Evolutionary conservation across 2,113 vertebrate genomes (phyloP).

Genomic region (Anguilla rostrata): DNA sequence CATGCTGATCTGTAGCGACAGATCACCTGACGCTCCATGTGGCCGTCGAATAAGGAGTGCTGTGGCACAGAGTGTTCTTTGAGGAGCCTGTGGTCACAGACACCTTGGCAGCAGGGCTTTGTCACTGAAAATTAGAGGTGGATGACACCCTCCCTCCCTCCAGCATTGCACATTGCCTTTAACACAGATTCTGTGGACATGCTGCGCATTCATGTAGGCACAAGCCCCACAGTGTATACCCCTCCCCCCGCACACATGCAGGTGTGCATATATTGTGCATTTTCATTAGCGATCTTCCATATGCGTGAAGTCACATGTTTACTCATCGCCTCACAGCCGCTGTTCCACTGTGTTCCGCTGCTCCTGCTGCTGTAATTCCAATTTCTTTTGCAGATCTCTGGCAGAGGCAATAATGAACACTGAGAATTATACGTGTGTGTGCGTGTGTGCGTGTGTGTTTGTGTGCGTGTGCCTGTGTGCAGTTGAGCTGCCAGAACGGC

Average conservation of each 20-base stretch:
- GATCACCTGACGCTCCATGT: not conserved
- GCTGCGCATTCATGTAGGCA: not conserved
- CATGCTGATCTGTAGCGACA: not conserved
- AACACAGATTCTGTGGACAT: not conserved
- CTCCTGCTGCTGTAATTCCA: slow-evolving; percentile 25
- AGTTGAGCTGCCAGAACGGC: not conserved
- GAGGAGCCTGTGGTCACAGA: not conserved
- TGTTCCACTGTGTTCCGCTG: not conserved
- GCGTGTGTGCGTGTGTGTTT: not conserved
- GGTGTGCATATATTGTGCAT: not conserved
- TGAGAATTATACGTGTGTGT: not conserved
- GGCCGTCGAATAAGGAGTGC: not conserved
- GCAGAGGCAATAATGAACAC: slow-evolving; percentile 27
- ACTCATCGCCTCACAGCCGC: slow-evolving; percentile 5
- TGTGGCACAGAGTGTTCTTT: not conserved
- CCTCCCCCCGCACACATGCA: not conserved
- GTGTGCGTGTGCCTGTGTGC: not conserved
- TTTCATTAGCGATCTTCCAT: not conserved
- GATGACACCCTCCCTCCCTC: not conserved
- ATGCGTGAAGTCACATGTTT: not conserved
- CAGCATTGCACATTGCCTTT: not conserved
- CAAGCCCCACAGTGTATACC: not conserved
- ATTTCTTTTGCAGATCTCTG: slow-evolving; percentile 23
- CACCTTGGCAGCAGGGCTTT: slow-evolving; percentile 5
- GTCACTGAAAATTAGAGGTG: slow-evolving; percentile 1